These are phyloP conservation scores for Cynodonichthys magdalenae DNA, from an alignment of 2,797 vertebrate species.

Conservation along the genomic window DNA sequence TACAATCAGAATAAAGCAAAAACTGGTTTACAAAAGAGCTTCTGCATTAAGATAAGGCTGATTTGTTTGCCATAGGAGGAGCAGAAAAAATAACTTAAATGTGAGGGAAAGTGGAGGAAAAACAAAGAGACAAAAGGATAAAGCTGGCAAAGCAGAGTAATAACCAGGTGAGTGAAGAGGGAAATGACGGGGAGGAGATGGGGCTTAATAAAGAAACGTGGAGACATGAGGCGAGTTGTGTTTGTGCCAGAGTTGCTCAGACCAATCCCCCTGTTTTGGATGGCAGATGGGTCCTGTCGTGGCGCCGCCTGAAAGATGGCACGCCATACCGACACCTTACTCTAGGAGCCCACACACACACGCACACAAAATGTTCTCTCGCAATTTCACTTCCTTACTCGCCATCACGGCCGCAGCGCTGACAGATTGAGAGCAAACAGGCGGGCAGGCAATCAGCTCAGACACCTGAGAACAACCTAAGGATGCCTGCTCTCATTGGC, in stretches of 20 bases:
- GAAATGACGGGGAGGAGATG: slow-evolving; percentile 24
- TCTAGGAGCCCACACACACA: slow-evolving; percentile 15
- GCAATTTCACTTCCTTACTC: slow-evolving; percentile 52
- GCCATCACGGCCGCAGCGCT: slow-evolving; percentile 58
- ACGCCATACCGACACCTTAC: slow-evolving; percentile 38
- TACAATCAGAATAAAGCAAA: slow-evolving; percentile 19
- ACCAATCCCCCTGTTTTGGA: slow-evolving; percentile 56
- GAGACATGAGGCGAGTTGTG: slow-evolving; percentile 37
- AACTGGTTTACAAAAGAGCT: neutral
- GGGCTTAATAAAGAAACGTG: slow-evolving; percentile 41
- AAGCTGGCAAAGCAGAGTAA: slow-evolving; percentile 14
- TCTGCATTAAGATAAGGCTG: slow-evolving; percentile 20
- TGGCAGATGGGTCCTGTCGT: slow-evolving; percentile 72
- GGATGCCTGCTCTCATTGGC: slow-evolving; percentile 54
- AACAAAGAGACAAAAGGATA: neutral
- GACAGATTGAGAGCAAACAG: slow-evolving; percentile 86
- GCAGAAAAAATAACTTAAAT: slow-evolving; percentile 14
- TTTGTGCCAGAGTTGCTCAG: slow-evolving; percentile 39
- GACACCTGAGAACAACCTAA: slow-evolving; percentile 77
- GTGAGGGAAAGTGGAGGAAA: slow-evolving; percentile 13
- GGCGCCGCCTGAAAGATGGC: slow-evolving; percentile 70
- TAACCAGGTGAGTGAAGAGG: slow-evolving; percentile 20
- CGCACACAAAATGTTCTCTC: slow-evolving; percentile 37
- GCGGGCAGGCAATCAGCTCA: slow-evolving; percentile 77
- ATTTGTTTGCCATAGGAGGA: slow-evolving; percentile 30